Evolutionary conservation across 1,140 invertebrate genomes (phyloP).

Genomic region (Hyphantria cunea): DNA sequence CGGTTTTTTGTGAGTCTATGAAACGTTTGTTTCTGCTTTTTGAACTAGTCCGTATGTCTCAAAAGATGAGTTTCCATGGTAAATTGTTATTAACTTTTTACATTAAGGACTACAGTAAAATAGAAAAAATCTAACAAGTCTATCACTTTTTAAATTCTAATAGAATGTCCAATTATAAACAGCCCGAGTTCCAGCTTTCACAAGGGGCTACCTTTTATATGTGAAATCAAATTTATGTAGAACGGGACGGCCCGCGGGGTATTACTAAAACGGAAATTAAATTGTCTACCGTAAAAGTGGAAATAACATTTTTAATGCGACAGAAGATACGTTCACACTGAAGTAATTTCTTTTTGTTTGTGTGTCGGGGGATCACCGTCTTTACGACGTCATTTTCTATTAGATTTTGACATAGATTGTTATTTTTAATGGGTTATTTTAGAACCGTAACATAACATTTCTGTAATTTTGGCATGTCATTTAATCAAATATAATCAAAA

Average conservation of each 20-base stretch:
- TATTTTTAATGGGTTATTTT: constrained; percentile 1
- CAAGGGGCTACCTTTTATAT: constrained; percentile 5
- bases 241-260: constrained; percentile 10
- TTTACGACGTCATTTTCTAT: constrained; percentile 6
- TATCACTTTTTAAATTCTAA: not conserved
- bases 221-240: constrained; percentile 11
- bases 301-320: constrained; percentile 48
- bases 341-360: constrained; percentile 37
- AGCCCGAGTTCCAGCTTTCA: not conserved
- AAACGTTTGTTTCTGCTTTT: no score
- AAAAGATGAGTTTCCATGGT: no score
- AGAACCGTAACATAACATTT: not conserved
- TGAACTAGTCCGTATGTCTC: no score
- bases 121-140: not conserved
- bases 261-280: constrained; percentile 45
- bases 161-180: constrained; percentile 1
- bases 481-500: no score
- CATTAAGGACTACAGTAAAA: not conserved
- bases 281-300: constrained; percentile 48
- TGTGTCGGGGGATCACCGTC: not conserved
- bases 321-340: constrained; percentile 33
- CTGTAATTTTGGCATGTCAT: no score
- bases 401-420: not conserved
- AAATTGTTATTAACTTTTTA: no score
- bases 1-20: no score